Evolutionary conservation across 35 echinoderm and acorn worm genomes (phyloP).

Genomic region (Strongylocentrotus purpuratus): DNA sequence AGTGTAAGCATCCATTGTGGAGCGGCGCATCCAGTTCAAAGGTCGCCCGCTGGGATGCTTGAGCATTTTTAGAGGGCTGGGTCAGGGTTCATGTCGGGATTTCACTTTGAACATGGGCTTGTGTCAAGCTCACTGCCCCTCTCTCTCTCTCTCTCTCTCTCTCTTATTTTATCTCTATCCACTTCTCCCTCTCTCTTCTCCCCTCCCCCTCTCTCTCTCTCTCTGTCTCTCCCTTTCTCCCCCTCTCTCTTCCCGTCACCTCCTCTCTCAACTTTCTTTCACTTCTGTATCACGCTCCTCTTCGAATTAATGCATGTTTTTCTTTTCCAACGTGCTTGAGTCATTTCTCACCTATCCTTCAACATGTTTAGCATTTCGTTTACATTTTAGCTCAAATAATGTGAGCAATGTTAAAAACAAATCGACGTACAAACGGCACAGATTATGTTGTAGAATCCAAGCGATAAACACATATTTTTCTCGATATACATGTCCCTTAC

Average conservation of each 20-base stretch:
- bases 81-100: conserved; percentile 29
- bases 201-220: no score
- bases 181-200: no score
- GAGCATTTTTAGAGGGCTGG: background rate
- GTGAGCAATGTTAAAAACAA: background rate
- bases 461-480: background rate
- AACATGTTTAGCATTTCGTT: no score
- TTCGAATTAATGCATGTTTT: background rate
- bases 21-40: background rate
- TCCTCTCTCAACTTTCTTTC: no score
- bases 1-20: background rate
- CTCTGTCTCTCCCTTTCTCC: no score
- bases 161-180: background rate
- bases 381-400: background rate
- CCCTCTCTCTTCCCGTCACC: no score
- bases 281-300: no score
- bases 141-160: background rate
- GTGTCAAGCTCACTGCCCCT: background rate
- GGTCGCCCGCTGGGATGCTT: conserved; percentile 22
- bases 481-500: background rate
- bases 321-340: background rate
- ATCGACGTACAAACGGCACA: background rate
- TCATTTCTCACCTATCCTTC: background rate
- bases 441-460: background rate
- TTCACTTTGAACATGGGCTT: conserved; percentile 9